Evolutionary conservation across 2,113 vertebrate genomes (phyloP).

Genomic region (Micronycteris hirsuta): DNA sequence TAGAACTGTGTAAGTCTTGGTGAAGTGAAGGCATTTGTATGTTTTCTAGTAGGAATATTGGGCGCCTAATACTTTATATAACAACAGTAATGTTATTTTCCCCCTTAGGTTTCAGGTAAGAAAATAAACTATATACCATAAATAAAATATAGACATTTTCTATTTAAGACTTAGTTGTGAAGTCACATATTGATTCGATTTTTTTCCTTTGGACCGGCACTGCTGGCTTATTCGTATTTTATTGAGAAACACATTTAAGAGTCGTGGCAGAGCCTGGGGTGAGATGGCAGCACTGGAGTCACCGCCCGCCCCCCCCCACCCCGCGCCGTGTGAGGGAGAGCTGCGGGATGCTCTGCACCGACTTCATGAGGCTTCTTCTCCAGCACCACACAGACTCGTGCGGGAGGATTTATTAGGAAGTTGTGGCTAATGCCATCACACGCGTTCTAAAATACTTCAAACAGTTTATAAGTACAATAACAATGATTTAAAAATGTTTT

Average conservation of each 20-base stretch:
- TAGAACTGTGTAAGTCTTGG: background rate
- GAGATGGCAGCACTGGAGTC: background rate
- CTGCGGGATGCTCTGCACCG: background rate
- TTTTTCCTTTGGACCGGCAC: background rate
- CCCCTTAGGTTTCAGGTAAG: background rate
- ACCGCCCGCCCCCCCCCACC: background rate
- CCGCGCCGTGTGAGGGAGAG: background rate
- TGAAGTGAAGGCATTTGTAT: background rate
- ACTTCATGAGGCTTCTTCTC: background rate
- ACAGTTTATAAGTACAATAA: conserved; percentile 31
- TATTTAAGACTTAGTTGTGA: conserved; percentile 14
- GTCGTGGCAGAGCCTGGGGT: background rate
- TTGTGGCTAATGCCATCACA: conserved; percentile 27
- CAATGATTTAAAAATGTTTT: conserved; percentile 19
- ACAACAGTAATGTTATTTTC: background rate
- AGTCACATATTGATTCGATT: background rate
- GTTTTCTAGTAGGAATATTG: conserved; percentile 21
- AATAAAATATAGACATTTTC: conserved; percentile 4
- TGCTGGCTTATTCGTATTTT: background rate
- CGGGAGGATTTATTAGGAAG: conserved; percentile 24
- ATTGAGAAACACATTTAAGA: conserved; percentile 38
- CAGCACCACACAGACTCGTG: background rate
- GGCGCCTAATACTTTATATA: background rate
- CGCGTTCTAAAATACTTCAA: background rate
- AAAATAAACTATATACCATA: background rate